phyloP scores from a whole-genome alignment of 2,113 vertebrate species.

The Channa argus region DNA sequence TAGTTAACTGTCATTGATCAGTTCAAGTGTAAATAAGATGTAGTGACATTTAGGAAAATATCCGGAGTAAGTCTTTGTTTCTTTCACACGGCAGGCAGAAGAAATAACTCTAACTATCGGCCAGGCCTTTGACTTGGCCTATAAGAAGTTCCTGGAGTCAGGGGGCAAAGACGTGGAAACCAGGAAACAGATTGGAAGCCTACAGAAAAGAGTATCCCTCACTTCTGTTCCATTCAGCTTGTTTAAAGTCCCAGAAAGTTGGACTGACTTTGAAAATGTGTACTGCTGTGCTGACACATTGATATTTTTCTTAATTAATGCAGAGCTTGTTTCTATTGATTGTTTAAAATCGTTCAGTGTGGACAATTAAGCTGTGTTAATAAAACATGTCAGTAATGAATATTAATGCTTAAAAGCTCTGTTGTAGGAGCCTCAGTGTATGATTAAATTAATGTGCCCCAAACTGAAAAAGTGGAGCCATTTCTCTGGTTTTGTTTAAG shows the following conservation, averaged over 20 bases:
- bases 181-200: conserved; percentile 94
- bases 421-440: conserved; percentile 2
- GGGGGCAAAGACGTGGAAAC: conserved; percentile 99
- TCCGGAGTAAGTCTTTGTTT: background rate
- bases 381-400: conserved; percentile 34
- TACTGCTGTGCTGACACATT: background rate
- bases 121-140: conserved; percentile 98
- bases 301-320: conserved; percentile 26
- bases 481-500: background rate
- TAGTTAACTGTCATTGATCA: background rate
- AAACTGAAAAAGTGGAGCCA: background rate
- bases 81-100: conserved; percentile 84
- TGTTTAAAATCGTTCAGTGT: conserved; percentile 19
- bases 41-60: background rate
- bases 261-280: background rate
- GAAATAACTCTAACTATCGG: conserved; percentile 99
- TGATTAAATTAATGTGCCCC: conserved; percentile 16
- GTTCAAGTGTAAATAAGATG: background rate
- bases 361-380: conserved; percentile 33
- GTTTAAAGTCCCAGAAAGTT: background rate
- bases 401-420: conserved; percentile 33
- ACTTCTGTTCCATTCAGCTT: accelerated
- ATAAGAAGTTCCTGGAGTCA: conserved; percentile 98
- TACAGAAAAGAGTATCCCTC: conserved; percentile 95
- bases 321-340: conserved; percentile 36